phyloP scores from a whole-genome alignment of 2,113 vertebrate species.

The Progne subis region DNA sequence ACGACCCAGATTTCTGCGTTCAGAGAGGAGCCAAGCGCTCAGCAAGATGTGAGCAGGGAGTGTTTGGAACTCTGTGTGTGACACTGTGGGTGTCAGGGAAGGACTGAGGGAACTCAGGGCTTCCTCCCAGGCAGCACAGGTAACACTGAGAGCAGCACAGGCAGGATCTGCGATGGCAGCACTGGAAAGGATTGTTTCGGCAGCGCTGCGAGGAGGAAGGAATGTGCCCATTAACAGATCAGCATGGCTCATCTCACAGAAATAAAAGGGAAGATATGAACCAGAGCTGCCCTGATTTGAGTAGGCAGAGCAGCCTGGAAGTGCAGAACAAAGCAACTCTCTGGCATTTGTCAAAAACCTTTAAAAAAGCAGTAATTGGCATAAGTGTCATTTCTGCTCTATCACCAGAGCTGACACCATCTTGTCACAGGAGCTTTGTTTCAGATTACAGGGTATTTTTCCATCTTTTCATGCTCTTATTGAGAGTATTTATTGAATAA shows the following conservation, averaged over 20 bases:
- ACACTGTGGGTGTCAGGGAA: neutral
- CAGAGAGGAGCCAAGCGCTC: neutral
- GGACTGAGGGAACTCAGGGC: fast-evolving
- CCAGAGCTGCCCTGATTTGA: slow-evolving; percentile 18
- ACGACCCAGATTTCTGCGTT: neutral
- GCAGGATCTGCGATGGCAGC: neutral
- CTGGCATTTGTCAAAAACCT: neutral
- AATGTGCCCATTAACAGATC: slow-evolving; percentile 17
- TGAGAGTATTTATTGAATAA: neutral
- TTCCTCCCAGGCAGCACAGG: neutral
- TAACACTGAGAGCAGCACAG: neutral
- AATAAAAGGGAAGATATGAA: slow-evolving; percentile 19
- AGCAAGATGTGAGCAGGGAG: neutral
- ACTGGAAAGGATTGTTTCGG: neutral
- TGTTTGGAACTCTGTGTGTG: neutral
- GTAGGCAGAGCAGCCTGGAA: neutral
- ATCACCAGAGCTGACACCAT: neutral
- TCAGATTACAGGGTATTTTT: neutral
- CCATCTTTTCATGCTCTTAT: neutral
- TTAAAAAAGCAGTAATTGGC: neutral
- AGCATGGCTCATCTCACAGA: slow-evolving; percentile 55
- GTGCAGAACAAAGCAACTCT: neutral
- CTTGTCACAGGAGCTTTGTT: neutral
- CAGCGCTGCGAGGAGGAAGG: neutral
- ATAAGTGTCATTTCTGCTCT: neutral